Evolutionary conservation across 2,888 invertebrate genomes (phyloP).

Genomic region (Megastigmus dorsalis): DNA sequence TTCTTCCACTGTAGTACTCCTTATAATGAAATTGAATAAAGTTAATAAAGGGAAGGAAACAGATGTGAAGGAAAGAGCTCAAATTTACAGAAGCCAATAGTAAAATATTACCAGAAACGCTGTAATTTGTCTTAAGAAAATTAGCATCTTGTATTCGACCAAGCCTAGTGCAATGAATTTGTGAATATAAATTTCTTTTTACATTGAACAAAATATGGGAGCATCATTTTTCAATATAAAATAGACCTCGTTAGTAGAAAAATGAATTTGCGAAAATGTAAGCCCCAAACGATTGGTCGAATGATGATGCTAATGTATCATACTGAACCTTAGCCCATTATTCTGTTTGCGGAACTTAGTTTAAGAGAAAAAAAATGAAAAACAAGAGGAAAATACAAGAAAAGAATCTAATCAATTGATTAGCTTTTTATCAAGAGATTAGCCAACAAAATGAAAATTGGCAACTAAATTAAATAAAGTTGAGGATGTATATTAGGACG

Average conservation of each 20-base stretch:
- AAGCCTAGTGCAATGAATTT: slow-evolving; percentile 42
- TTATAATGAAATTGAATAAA: slow-evolving; percentile 19
- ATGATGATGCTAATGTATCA: slow-evolving; percentile 8
- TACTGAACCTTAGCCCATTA: slow-evolving; percentile 37
- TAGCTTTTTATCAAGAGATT: slow-evolving; percentile 33
- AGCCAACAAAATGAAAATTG: slow-evolving; percentile 46
- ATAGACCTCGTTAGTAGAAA: slow-evolving; percentile 1
- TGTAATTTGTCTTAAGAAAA: slow-evolving; percentile 22
- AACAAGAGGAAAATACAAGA: slow-evolving; percentile 4
- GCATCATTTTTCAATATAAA: slow-evolving; percentile 4
- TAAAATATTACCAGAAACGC: slow-evolving; percentile 28
- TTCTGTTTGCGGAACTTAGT: slow-evolving; percentile 39
- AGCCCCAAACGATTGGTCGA: slow-evolving; percentile 13
- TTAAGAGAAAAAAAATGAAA: slow-evolving; percentile 29
- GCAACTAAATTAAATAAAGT: slow-evolving; percentile 50
- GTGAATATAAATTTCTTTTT: slow-evolving; percentile 24
- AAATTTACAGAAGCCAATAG: slow-evolving; percentile 22
- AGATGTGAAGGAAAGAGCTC: slow-evolving; percentile 26
- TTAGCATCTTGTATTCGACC: slow-evolving; percentile 19
- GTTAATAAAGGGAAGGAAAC: slow-evolving; percentile 17
- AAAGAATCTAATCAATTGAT: slow-evolving; percentile 20
- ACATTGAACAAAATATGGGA: neutral
- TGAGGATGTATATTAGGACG: slow-evolving; percentile 49
- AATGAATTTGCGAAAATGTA: slow-evolving; percentile 11
- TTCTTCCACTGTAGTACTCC: slow-evolving; percentile 43